Conservation (phyloP, 2,113 vertebrate species). For the Sorex araneus region DNA sequence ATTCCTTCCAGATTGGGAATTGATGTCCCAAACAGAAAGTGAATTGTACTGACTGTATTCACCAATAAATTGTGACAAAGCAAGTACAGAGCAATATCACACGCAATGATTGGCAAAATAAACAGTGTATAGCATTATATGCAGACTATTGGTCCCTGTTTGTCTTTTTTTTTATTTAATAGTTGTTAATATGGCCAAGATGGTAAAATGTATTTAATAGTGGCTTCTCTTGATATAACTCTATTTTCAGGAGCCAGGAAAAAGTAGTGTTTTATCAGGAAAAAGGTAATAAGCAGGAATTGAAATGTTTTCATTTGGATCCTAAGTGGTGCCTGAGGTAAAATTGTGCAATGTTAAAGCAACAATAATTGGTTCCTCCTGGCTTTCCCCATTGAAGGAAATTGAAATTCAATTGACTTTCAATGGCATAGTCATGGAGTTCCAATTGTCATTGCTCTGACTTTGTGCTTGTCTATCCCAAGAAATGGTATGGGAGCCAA, state of each 20-base stretch:
- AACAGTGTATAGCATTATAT: slow-evolving; percentile 65
- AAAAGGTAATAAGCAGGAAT: slow-evolving; percentile 79
- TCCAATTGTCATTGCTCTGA: slow-evolving; percentile 88
- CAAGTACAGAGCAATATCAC: slow-evolving; percentile 31
- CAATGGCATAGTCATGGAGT: slow-evolving; percentile 81
- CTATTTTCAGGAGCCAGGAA: slow-evolving; percentile 59
- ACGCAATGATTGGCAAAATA: slow-evolving; percentile 67
- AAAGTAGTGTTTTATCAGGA: slow-evolving; percentile 69
- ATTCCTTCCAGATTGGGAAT: slow-evolving; percentile 76
- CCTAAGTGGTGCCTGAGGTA: slow-evolving; percentile 85
- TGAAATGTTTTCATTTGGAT: slow-evolving; percentile 86
- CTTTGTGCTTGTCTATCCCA: slow-evolving; percentile 83
- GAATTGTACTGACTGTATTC: slow-evolving; percentile 59
- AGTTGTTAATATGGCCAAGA: slow-evolving; percentile 62
- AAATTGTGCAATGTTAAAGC: slow-evolving; percentile 84
- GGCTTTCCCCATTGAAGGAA: slow-evolving; percentile 84
- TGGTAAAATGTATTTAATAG: slow-evolving; percentile 71
- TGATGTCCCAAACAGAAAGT: slow-evolving; percentile 74
- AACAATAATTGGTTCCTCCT: slow-evolving; percentile 88
- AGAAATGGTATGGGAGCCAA: slow-evolving; percentile 67
- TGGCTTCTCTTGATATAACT: slow-evolving; percentile 8
- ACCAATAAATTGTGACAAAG: slow-evolving; percentile 65
- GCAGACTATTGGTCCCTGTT: slow-evolving; percentile 58
- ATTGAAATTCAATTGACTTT: slow-evolving; percentile 89
- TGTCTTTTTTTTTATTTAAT: slow-evolving; percentile 73